These are phyloP conservation scores for Hyperoplus immaculatus DNA, from an alignment of 2,797 vertebrate species.

Conservation along the genomic window DNA sequence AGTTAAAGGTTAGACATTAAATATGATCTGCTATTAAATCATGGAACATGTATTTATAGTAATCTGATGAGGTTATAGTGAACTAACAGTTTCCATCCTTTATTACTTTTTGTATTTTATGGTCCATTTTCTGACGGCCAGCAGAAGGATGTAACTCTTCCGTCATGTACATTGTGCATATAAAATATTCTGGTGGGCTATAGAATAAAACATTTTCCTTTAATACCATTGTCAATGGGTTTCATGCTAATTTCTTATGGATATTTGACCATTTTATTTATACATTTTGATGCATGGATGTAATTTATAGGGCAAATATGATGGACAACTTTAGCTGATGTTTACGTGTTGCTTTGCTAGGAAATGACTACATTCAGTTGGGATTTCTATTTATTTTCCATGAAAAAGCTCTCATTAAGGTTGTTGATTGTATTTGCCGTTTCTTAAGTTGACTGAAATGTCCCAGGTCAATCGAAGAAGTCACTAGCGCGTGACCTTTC, in stretches of 20 bases:
- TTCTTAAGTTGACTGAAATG: neutral
- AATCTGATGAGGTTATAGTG: neutral
- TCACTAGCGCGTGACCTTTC: neutral
- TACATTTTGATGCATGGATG: slow-evolving; percentile 45
- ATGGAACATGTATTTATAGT: neutral
- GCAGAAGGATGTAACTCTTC: slow-evolving; percentile 12
- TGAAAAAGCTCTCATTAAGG: slow-evolving; percentile 19
- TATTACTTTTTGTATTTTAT: slow-evolving; percentile 9
- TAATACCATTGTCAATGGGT: slow-evolving; percentile 14
- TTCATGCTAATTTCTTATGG: slow-evolving; percentile 32
- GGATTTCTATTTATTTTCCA: slow-evolving; percentile 27
- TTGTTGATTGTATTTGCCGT: slow-evolving; percentile 9
- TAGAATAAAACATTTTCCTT: slow-evolving; percentile 68
- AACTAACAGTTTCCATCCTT: neutral
- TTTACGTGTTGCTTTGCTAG: slow-evolving; percentile 15
- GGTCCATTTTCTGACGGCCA: slow-evolving; percentile 30
- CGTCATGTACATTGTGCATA: slow-evolving; percentile 18
- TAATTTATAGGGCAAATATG: slow-evolving; percentile 22
- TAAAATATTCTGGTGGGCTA: slow-evolving; percentile 49
- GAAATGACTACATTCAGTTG: slow-evolving; percentile 8
- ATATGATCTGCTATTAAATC: slow-evolving; percentile 13
- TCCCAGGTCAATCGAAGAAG: neutral
- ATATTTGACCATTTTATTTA: slow-evolving; percentile 30
- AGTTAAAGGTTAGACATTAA: neutral
- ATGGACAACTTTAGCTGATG: neutral